phyloP scores from a whole-genome alignment of 2,888 invertebrate species.

The Agrochola lota region DNA sequence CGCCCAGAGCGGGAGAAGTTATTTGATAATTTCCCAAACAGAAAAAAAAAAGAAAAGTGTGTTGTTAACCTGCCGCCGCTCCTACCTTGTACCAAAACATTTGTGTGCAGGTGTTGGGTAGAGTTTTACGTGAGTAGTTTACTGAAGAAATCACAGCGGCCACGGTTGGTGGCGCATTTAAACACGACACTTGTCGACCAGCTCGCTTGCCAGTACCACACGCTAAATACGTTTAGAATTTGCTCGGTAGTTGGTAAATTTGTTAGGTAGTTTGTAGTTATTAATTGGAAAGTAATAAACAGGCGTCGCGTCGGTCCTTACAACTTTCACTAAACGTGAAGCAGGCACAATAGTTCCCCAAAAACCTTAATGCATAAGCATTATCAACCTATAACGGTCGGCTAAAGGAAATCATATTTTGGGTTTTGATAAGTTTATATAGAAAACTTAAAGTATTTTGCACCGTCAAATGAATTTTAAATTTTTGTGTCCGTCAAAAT shows the following conservation, averaged over 20 bases:
- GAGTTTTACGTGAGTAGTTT: conserved; percentile 84
- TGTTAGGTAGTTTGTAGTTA: not conserved
- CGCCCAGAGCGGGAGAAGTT: too few relatives aligned
- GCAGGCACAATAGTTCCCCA: not conserved
- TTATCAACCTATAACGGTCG: too few relatives aligned
- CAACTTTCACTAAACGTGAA: not conserved
- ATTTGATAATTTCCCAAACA: too few relatives aligned
- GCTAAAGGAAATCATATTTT: too few relatives aligned
- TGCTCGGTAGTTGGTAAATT: not conserved
- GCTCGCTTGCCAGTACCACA: conserved; percentile 42
- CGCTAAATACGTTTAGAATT: conserved; percentile 50
- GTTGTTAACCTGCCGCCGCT: conserved; percentile 4
- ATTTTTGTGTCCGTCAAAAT: too few relatives aligned
- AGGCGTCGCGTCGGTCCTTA: not conserved
- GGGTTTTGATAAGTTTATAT: too few relatives aligned
- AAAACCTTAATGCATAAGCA: not conserved
- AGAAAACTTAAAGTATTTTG: too few relatives aligned
- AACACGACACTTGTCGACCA: conserved; percentile 65
- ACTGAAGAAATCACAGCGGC: conserved; percentile 81
- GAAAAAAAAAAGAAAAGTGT: too few relatives aligned
- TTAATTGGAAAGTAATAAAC: not conserved
- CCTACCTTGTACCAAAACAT: conserved; percentile 57
- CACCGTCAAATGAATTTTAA: too few relatives aligned
- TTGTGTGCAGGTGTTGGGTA: conserved; percentile 80
- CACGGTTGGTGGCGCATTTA: conserved; percentile 64